Conservation (phyloP, 2,797 vertebrate genomes). For the Falco columbarius region DNA sequence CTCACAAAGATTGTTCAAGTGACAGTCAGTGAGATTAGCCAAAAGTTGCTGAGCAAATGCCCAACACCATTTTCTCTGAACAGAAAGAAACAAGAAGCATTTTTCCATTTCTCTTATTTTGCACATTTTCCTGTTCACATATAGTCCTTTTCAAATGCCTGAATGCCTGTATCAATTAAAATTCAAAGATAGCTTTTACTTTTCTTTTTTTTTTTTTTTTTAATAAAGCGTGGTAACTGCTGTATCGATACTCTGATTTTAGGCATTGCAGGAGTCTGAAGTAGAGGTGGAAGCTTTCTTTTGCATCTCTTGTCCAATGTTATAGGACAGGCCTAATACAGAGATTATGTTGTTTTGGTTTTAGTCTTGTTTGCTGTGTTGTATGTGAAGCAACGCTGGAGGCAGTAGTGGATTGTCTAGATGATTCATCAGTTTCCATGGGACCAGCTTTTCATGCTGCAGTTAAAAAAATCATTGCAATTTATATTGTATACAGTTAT, state of each 20-base stretch:
- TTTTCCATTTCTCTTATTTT: background rate
- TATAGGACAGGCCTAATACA: background rate
- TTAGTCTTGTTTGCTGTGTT: background rate
- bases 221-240: background rate
- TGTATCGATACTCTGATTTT: background rate
- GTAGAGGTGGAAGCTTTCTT: background rate
- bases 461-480: background rate
- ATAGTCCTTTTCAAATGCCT: background rate
- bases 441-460: background rate
- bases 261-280: background rate
- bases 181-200: background rate
- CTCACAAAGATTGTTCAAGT: background rate
- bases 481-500: background rate
- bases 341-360: background rate
- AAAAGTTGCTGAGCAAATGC: background rate
- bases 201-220: background rate
- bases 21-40: background rate
- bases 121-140: background rate
- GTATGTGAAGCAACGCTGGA: background rate
- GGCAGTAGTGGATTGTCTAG: background rate
- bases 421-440: background rate
- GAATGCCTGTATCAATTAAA: background rate
- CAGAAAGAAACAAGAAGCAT: background rate
- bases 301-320: background rate
- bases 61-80: background rate